Base-by-base conservation (phyloP, 2,113 vertebrate species). In the Lepus americanus region DNA sequence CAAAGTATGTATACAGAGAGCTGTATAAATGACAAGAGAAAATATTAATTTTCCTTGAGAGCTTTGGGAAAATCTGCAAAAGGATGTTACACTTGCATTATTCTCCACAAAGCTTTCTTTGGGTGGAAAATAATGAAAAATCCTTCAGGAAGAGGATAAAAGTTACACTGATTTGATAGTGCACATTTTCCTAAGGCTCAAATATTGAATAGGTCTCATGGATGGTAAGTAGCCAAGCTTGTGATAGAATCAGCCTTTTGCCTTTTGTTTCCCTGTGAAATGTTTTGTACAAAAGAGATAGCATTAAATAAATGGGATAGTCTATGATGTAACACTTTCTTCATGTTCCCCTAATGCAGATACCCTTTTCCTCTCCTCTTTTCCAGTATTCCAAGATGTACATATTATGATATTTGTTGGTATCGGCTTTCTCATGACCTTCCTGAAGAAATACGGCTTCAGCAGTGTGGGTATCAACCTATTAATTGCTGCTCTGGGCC, bases 321-420 rank as follows among this genome's bases (percentile, higher is more conserved):
- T 12, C 39, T 61, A 12, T 39, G 27, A 83, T 23, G 7, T 10
- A n/a, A 67, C 2, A 19, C 10, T 61, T 55, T 80, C 73, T 59
- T n/a, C 25, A 13, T 6, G 19, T 1, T 80, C 53, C 9, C 12
- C 23, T 82, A 25, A 82, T 2, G 1, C 36, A 33, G 2, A 61
- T 33, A 61, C 67, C 27, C 49, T 73, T 51, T 13, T 73, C 4
- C 1, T 94, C 17, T 92, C 89, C 36, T 90, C 64, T 89, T 79
- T 95, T 94, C 1, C 98, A 99, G 99, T 98, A 95, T 99, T 99
- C 97, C 99, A 99, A 98, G 99, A 99, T 90, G 99, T 99, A 49
- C 99, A 99, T 3, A 99, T 99, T 90, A 99, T 99, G 99, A 99
- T 99, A 98, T 99, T 99, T 97, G 98, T 99, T 77, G 99, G 99